Evolutionary conservation across 2,113 vertebrate species (phyloP).

Genomic region (Ochotona curzoniae): DNA sequence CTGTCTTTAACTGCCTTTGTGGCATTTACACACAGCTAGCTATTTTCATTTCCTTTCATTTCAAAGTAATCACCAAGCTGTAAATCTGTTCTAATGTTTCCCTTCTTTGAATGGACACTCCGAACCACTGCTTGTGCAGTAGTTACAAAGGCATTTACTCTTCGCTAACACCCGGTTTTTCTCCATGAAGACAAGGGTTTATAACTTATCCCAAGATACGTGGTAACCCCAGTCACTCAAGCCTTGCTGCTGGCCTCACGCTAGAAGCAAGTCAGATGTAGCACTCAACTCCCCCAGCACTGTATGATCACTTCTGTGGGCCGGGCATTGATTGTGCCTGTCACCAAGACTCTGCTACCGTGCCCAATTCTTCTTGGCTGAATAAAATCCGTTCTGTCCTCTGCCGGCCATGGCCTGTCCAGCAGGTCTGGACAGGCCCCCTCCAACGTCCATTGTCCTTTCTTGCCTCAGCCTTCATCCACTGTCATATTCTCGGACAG

Average conservation of each 20-base stretch:
- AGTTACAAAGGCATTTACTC: background rate
- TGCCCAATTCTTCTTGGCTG: background rate
- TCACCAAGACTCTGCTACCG: background rate
- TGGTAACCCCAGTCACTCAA: background rate
- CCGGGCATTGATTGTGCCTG: background rate
- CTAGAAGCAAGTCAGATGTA: background rate
- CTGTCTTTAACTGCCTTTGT: background rate
- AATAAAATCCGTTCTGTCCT: background rate
- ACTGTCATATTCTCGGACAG: background rate
- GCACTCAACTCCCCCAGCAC: background rate
- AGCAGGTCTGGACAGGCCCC: too few relatives aligned
- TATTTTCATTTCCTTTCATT: background rate
- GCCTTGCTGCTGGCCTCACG: background rate
- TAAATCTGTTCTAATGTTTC: background rate
- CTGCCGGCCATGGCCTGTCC: background rate
- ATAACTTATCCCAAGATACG: background rate
- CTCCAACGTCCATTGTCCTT: background rate
- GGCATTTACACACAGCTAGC: background rate
- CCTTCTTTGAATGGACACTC: conserved; percentile 6
- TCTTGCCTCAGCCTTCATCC: background rate
- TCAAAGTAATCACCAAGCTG: background rate
- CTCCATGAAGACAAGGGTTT: background rate
- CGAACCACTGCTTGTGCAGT: background rate
- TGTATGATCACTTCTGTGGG: background rate
- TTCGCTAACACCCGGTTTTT: background rate